Base-by-base conservation (phyloP, 2,797 vertebrate genomes). In the Sternotherus odoratus region DNA sequence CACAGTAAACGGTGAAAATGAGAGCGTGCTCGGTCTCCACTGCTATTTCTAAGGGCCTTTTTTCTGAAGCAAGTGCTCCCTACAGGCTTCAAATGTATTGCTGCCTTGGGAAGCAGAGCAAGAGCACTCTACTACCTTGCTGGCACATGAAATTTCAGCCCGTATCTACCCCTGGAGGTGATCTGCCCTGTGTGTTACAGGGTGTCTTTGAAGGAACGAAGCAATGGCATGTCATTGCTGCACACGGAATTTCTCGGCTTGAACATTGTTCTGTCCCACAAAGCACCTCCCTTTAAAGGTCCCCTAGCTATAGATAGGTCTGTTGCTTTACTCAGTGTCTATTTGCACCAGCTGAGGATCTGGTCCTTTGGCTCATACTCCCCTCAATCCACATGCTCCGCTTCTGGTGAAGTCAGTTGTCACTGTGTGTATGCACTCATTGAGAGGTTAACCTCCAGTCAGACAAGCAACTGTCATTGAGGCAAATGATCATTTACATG, bases 321-420 rank as follows among this genome's bases (percentile, higher is more conserved):
- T 69, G 66, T 69, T 36, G 23, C 10, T 69, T 69, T 69, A 39
- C n/a, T 39, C 36, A 30, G 24, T 30, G 26, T 46, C 12, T 6
- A 28, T 75, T 72, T 72, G 39, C 24, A 24, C 36, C 69, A 24
- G 10, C 36, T 72, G 69, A 43, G 69, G 12, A 12, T 43, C 36
- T 43, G 0, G 2, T 15, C 30, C 39, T 1, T 4, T 77, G 30
- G 13, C n/a, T 77, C 21, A 2, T 50, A 66, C 1, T 56, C 1
- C 69, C 60, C n/a, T 82, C 3, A 0, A 3, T 49, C 82, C 16
- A 7, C 12, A 1, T 0, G 2, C 46, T n/a, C 53, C 8, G 74
- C 43, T 1, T 0, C 10, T 66, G 49, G 2, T 4, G 5, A 51
- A 0, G 0, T 16, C 66, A n/a, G 1, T 12, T 0, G 1, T 49